Base-by-base conservation (phyloP, 1,140 invertebrate species). In the Meloidogyne chitwoodi region DNA sequence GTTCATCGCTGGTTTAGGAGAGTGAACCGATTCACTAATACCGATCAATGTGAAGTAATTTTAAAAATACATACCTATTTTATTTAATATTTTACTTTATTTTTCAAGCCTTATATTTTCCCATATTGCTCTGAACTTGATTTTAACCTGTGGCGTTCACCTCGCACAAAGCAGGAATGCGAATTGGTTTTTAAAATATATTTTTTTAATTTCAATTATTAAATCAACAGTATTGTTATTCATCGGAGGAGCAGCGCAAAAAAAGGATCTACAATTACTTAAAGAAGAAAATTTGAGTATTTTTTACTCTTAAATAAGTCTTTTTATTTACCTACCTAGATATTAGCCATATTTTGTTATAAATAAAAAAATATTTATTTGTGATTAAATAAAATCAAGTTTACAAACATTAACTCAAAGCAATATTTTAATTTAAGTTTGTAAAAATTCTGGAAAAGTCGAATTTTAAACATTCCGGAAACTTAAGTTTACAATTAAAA, bases 1-100 rank as follows among this genome's bases (percentile, higher is more conserved):
- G 85, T 86, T 24, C 85, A 86, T 66, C 86, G 85, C 8, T 86
- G 85, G 85, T 86, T 86, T 83, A 75, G 85, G 76, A 74, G 85
- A 65, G 83, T 85, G 12, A 86, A 86, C 63, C 67, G 85, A 56
- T 86, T 87, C 81, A 84, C 80, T 3, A 86, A 86, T 77, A 87
- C 85, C 3, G 85, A 86, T 74, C 85, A 87, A 34, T 86, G 85
- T 68, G 85, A 86, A 19, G 71, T 73, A 14, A 27, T 1, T 56
- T 61, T n/a, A n/a, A n/a, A n/a, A n/a, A 6, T 34, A 2, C n/a
- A 10, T n/a, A 12, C 1, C 6, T 10, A 73, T 22, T 67, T 14
- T 6, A 26, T 73, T 73, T 10, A 19, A n/a, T n/a, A n/a, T 19
- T 16, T 24, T 12, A 61, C 6, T n/a, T 12, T n/a, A n/a, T 63